Base-by-base conservation (phyloP, 2,113 vertebrate species). In the Aegithalos caudatus region DNA sequence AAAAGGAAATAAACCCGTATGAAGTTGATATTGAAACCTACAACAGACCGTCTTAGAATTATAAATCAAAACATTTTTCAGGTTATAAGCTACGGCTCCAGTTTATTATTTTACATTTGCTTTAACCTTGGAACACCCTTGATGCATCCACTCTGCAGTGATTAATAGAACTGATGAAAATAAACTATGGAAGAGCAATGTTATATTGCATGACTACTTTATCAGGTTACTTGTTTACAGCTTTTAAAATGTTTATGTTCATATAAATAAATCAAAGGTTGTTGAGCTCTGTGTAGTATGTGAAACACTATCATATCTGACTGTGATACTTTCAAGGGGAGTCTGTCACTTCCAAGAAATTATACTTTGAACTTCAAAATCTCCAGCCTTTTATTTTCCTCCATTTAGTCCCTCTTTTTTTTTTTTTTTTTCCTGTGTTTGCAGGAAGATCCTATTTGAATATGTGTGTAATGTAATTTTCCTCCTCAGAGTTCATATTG, bases 131-230 rank as follows among this genome's bases (percentile, higher is more conserved):
- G 81, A 51, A 88, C 86, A 93, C 83, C 78, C 90, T 94, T 82
- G 94, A 93, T 95, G 69, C 85, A 96, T 97, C 92, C 97, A 91
- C 85, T 97, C 50, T 91, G 73, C 94, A 94, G 81, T 89, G 94
- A 97, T 97, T 97, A 98, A 97, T 97, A 97, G 14, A 54, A 86
- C 80, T 90, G 92, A 96, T 95, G 94, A 96, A 98, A 98, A 98
- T 92, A 97, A 97, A 95, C 90, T 95, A 70, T 86, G 58, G 85
- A 97, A 97, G 80, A 97, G 80, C 85, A 92, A 78, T 60, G 71
- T 65, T 79, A 67, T 79, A 65, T 71, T 91, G 92, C 94, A 92
- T 97, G 94, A 97, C 94, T 96, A 96, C 54, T 89, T 82, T 92
- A 74, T 91, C 56, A 74, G 71, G 71, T 96, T 96, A 97, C 88